Evolutionary conservation across 2,888 invertebrate species (phyloP).

Genomic region (Thymelicus acteon): DNA sequence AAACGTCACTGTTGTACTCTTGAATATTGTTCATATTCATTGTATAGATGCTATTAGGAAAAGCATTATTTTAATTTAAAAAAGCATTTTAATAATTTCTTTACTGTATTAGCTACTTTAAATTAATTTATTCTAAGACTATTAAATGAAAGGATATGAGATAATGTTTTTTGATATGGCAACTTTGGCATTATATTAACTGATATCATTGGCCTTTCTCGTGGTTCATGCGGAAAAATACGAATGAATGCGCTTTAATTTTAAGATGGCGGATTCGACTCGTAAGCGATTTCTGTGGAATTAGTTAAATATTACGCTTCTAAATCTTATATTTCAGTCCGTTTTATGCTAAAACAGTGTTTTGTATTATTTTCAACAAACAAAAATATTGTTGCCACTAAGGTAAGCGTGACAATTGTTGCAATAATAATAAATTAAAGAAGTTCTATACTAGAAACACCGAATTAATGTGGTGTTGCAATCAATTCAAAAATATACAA

Average conservation of each 20-base stretch:
- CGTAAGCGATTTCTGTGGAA: neutral
- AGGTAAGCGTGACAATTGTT: constrained; percentile 72
- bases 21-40: too few species aligned
- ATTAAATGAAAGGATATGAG: too few species aligned
- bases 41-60: too few species aligned
- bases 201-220: constrained; percentile 23
- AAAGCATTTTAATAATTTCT: too few species aligned
- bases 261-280: constrained; percentile 40
- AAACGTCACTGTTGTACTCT: too few species aligned
- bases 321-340: neutral
- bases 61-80: neutral
- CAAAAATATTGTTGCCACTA: constrained; percentile 72
- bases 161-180: constrained; percentile 14
- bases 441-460: constrained; percentile 71
- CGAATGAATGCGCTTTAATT: constrained; percentile 1
- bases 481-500: constrained; percentile 53
- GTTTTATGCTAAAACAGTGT: neutral
- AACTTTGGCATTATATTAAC: constrained; percentile 32
- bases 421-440: constrained; percentile 71
- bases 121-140: too few species aligned
- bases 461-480: constrained; percentile 72
- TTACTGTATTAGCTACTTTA: too few species aligned
- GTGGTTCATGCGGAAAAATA: constrained; percentile 20
- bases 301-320: neutral
- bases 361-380: constrained; percentile 6